These are phyloP conservation scores for honey bee (Apis mellifera) DNA, from an alignment of 1,140 invertebrate genomes.

Conservation along the genomic window Amel_HAv3.1 CM009933.2:8168501-8169000, in stretches of 20 bases:
- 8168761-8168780: conserved; percentile 89
- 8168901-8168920: not conserved
- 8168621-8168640: conserved; percentile 92
- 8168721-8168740: conserved; percentile 92
- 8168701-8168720: conserved; percentile 84
- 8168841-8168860: conserved; percentile 62
- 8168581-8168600: not conserved
- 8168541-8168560: not conserved
- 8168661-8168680: conserved; percentile 88
- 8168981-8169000: conserved; percentile 87
- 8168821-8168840: conserved; percentile 58
- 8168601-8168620: conserved; percentile 39
- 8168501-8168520: conserved; percentile 35
- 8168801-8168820: conserved; percentile 83
- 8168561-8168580: not conserved
- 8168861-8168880: conserved; percentile 58
- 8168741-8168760: conserved; percentile 93
- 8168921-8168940: conserved; percentile 62
- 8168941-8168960: conserved; percentile 86
- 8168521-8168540: conserved; percentile 29
- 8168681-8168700: conserved; percentile 73
- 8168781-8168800: conserved; percentile 81
- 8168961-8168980: conserved; percentile 93
- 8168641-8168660: conserved; percentile 94
- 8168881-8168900: not conserved